Evolutionary conservation across 2,797 vertebrate genomes (phyloP), one percentile per base, ranked within the genome.

Genomic region (Micropoecilia bifurca): DNA sequence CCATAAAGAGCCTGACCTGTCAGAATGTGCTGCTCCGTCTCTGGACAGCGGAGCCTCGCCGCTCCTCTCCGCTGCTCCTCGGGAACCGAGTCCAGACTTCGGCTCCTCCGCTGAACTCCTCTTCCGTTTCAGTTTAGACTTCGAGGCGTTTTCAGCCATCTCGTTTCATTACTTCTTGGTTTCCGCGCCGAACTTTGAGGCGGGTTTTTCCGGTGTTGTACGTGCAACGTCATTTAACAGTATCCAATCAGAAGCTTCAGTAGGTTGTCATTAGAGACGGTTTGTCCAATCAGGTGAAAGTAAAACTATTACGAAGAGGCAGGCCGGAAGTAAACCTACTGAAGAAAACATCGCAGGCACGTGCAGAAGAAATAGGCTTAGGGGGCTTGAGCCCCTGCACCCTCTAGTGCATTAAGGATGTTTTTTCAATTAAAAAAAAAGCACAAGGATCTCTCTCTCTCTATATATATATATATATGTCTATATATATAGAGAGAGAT

Each of bases 91-190:
- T 0, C 87, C 89, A 6, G 50, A 8, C 33, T 71, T 82, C 0
- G 28, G 0, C 0, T 88, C 90, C 18, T 84, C 85, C 0, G 46
- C 66, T 0, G 25, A 46, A 0, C 6, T 1, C 57, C 90, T 95
- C 79, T 85, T 93, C 45, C 93, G 88, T 76, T 93, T 95, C 0
- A 95, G 91, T 90, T 94, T 96, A 13, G 93, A 92, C 47, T 90
- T 93, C 0, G 47, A 16, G 12, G 28, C 1, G 63, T 66, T 88
- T 63, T 92, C 91, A 7, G 88, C 50, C 93, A 94, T 95, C 33
- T 81, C 4, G 0, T 33, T 45, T 3, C 5, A n/a, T 5, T 16
- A 1, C 8, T 46, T 83, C 84, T 50, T 1, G 61, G 80, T 55
- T n/a, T 78, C 72, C 76, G 80, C 89, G 87, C 80, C n/a, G 2